Conservation (phyloP, 2,888 invertebrate genomes). For the Osedax frankpressi region DNA sequence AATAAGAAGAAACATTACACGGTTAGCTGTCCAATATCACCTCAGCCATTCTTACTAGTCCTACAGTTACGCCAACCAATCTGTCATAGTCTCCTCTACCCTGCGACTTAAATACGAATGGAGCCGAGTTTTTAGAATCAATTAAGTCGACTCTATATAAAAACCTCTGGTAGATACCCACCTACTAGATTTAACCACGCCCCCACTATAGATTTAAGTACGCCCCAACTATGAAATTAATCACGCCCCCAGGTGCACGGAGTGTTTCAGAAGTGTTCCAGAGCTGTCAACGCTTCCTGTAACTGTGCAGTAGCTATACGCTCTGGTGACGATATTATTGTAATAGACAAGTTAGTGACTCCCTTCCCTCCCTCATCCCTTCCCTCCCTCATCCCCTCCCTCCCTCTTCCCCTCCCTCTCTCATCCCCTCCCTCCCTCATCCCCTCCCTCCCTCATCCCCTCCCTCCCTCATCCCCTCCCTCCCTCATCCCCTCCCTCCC, state of each 20-base stretch:
- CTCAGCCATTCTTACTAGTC: too few species aligned
- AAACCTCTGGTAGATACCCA: too few species aligned
- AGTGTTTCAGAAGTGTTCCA: constrained; percentile 26
- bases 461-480: not conserved
- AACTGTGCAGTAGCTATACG: constrained; percentile 28
- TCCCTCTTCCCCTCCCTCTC: not conserved
- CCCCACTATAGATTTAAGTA: too few species aligned
- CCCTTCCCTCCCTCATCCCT: not conserved
- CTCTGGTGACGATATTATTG: constrained; percentile 27
- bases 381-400: not conserved
- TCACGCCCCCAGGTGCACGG: constrained; percentile 23
- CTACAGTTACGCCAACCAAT: too few species aligned
- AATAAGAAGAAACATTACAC: constrained; percentile 23
- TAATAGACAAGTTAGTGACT: constrained; percentile 23
- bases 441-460: not conserved
- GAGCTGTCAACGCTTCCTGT: constrained; percentile 24
- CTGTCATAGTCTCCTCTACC: too few species aligned
- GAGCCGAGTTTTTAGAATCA: too few species aligned
- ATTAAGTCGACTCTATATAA: too few species aligned
- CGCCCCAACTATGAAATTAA: not conserved
- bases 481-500: not conserved
- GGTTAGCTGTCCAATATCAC: too few species aligned
- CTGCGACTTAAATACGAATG: too few species aligned
- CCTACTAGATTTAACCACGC: too few species aligned
- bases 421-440: not conserved